These are phyloP conservation scores for Leucania comma DNA, from an alignment of 2,888 invertebrate species.

Conservation along the genomic window DNA sequence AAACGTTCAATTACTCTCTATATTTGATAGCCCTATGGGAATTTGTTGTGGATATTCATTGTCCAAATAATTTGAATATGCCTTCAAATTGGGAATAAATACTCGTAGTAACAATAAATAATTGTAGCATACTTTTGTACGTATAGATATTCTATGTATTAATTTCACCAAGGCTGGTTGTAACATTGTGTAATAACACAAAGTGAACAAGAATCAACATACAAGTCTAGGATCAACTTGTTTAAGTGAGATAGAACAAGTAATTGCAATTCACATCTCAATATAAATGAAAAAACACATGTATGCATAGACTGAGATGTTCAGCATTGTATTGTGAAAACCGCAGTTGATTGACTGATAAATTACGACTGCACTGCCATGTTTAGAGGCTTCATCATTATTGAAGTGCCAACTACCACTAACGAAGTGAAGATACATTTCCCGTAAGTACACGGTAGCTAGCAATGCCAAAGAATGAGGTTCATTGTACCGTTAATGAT, in stretches of 20 bases:
- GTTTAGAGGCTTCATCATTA: not conserved
- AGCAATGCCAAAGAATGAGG: constrained; percentile 6
- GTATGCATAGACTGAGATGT: not conserved
- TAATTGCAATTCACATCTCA: constrained; percentile 6
- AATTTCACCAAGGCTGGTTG: too few species aligned
- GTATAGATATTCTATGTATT: too few species aligned
- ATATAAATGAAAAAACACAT: not conserved
- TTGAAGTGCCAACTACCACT: constrained; percentile 4
- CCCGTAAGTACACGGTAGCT: not conserved
- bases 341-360: not conserved
- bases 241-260: too few species aligned
- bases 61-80: constrained; percentile 26
- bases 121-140: constrained; percentile 18
- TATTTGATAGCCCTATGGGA: constrained; percentile 46
- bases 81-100: constrained; percentile 22
- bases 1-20: constrained; percentile 49
- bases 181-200: too few species aligned
- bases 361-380: not conserved
- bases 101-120: constrained; percentile 17
- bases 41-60: constrained; percentile 32
- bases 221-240: too few species aligned
- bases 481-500: constrained; percentile 29
- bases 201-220: too few species aligned
- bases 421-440: constrained; percentile 6
- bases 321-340: not conserved